A percentile compares a stretch with the other conserved stretches of the same genome.
Conservation (phyloP, 2,888 invertebrate species). For the Macropis europaea region DNA sequence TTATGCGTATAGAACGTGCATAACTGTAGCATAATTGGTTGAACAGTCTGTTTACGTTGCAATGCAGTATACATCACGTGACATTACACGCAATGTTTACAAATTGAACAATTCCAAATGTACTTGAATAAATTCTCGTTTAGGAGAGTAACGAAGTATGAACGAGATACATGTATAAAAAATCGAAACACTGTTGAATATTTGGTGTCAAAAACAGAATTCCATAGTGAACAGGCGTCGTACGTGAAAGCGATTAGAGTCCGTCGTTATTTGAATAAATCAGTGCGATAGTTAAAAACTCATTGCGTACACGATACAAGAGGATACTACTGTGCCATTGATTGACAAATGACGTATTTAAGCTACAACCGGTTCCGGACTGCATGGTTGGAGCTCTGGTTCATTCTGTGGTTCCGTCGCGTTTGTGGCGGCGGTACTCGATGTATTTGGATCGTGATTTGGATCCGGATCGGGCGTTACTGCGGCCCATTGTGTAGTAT, state of each 20-base stretch:
- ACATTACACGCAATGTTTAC: background rate
- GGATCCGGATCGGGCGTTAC: conserved; percentile 78
- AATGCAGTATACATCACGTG: background rate
- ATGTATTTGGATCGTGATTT: conserved; percentile 74
- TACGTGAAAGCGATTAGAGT: conserved; percentile 3
- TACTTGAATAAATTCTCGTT: background rate
- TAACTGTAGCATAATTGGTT: conserved; percentile 2
- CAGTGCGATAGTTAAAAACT: conserved; percentile 28
- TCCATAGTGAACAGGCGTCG: background rate
- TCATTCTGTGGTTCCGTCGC: conserved; percentile 74
- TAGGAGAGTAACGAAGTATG: conserved; percentile 17
- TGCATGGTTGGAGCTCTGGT: conserved; percentile 76
- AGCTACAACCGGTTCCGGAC: conserved; percentile 78
- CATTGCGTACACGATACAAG: conserved; percentile 13
- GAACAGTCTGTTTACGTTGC: background rate
- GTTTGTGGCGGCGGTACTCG: conserved; percentile 60
- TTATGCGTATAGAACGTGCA: conserved; percentile 32
- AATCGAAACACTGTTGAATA: background rate
- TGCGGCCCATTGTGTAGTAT: conserved; percentile 81
- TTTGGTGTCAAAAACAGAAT: background rate
- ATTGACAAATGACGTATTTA: conserved; percentile 57
- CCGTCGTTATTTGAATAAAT: conserved; percentile 15
- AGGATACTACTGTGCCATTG: conserved; percentile 2
- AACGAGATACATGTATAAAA: conserved; percentile 5
- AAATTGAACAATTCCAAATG: background rate